Conservation (phyloP, 2,888 invertebrate genomes). For the Drosophila villosipedis region DNA sequence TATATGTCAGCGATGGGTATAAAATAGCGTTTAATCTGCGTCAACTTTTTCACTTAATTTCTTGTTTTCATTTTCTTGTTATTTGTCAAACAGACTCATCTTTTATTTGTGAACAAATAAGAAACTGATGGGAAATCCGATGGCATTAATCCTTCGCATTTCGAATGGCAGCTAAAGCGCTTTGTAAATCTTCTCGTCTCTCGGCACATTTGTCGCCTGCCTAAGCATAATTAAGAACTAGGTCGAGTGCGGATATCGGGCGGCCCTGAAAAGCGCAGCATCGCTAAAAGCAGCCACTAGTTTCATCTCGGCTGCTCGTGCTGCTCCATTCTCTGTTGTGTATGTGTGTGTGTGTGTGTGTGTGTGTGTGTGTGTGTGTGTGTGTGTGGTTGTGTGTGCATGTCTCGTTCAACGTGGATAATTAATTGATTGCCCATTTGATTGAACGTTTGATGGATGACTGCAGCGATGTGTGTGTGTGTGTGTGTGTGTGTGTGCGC, state of each 20-base stretch:
- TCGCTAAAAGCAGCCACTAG: slow-evolving; percentile 3
- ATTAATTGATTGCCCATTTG: slow-evolving; percentile 77
- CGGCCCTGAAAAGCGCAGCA: slow-evolving; percentile 34
- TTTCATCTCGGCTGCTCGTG: slow-evolving; percentile 13
- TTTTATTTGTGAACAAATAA: not conserved
- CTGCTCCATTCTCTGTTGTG: not conserved
- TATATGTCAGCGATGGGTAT: not conserved
- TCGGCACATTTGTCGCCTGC: slow-evolving; percentile 20
- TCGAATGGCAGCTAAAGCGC: slow-evolving; percentile 10
- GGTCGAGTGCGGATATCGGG: slow-evolving; percentile 53
- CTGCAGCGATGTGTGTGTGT: slow-evolving; percentile 16
- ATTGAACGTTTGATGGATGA: slow-evolving; percentile 72
- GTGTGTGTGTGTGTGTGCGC: slow-evolving; percentile 6
- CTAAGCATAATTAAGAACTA: slow-evolving; percentile 58
- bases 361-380: not conserved
- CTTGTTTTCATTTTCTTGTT: not conserved
- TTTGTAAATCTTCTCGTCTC: not conserved
- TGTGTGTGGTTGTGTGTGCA: not conserved
- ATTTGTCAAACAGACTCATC: not conserved
- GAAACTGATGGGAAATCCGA: not conserved
- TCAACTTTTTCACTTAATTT: not conserved
- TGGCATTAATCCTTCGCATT: slow-evolving; percentile 10
- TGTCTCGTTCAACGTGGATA: slow-evolving; percentile 47
- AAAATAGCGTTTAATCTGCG: not conserved
- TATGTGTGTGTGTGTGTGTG: not conserved